Conservation (phyloP, 2,113 vertebrate species). For the Ellobius talpinus region DNA sequence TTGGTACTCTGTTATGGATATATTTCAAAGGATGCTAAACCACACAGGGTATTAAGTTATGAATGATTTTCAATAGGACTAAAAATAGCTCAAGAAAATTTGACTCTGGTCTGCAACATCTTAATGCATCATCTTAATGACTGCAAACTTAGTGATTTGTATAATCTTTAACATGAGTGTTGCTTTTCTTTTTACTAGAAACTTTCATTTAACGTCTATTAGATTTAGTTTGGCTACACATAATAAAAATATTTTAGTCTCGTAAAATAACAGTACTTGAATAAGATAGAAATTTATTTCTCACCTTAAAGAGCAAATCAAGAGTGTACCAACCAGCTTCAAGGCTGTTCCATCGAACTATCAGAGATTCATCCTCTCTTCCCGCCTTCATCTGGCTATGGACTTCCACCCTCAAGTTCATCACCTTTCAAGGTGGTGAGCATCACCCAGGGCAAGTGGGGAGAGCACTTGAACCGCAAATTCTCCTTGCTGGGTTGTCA, state of each 20-base stretch:
- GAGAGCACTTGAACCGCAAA: neutral
- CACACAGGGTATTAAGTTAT: neutral
- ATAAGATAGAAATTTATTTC: neutral
- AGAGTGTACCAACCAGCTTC: neutral
- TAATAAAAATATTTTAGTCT: neutral
- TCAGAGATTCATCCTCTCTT: neutral
- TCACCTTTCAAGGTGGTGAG: neutral
- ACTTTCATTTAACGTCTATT: neutral
- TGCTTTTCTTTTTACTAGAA: neutral
- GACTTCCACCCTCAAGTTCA: neutral
- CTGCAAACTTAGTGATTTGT: neutral
- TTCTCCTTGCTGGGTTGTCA: neutral
- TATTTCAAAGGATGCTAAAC: neutral
- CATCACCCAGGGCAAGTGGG: neutral
- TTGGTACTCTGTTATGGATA: neutral
- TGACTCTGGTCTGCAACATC: neutral
- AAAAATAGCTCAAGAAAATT: neutral
- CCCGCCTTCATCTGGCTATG: neutral
- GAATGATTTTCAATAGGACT: neutral
- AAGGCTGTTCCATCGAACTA: neutral
- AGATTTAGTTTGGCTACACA: neutral
- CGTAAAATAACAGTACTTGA: neutral
- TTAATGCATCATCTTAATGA: too few species aligned
- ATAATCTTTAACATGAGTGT: neutral
- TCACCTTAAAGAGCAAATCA: neutral